These are phyloP conservation scores for Crepidodera aurea DNA, from an alignment of 2,888 invertebrate genomes.

Conservation along the genomic window DNA sequence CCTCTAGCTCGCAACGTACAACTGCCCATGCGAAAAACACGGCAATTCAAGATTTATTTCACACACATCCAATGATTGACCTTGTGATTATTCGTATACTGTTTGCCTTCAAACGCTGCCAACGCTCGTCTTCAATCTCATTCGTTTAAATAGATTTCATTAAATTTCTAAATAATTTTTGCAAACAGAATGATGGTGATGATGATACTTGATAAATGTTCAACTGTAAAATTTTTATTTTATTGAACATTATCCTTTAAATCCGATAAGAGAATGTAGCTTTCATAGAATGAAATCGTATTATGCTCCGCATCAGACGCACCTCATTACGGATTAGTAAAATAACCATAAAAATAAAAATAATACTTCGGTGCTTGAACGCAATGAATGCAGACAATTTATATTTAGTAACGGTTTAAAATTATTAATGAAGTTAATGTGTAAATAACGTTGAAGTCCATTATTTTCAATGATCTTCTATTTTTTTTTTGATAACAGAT, in stretches of 20 bases:
- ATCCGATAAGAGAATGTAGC: not conserved
- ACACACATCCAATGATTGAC: too few species aligned
- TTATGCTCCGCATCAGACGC: too few species aligned
- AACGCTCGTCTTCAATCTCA: too few species aligned
- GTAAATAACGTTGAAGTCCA: not conserved
- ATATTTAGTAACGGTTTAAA: constrained; percentile 17
- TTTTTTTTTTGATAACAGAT: not conserved
- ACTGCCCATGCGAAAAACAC: too few species aligned
- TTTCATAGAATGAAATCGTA: constrained; percentile 1
- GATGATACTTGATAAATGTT: not conserved
- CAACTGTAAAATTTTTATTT: constrained; percentile 2
- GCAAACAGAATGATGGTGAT: too few species aligned
- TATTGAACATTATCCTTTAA: constrained; percentile 2
- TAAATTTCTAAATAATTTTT: too few species aligned
- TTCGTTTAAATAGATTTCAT: too few species aligned
- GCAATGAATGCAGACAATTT: constrained; percentile 11
- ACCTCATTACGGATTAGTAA: constrained; percentile 10
- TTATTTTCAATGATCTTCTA: constrained; percentile 11
- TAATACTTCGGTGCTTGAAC: not conserved
- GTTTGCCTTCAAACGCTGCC: too few species aligned
- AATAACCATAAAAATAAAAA: constrained; percentile 18
- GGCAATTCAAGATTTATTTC: too few species aligned
- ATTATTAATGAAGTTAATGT: not conserved
- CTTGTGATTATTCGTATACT: too few species aligned
- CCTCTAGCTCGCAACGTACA: too few species aligned